These are phyloP conservation scores for Cactoblastis cactorum DNA, from an alignment of 2,888 invertebrate species.

Conservation along the genomic window DNA sequence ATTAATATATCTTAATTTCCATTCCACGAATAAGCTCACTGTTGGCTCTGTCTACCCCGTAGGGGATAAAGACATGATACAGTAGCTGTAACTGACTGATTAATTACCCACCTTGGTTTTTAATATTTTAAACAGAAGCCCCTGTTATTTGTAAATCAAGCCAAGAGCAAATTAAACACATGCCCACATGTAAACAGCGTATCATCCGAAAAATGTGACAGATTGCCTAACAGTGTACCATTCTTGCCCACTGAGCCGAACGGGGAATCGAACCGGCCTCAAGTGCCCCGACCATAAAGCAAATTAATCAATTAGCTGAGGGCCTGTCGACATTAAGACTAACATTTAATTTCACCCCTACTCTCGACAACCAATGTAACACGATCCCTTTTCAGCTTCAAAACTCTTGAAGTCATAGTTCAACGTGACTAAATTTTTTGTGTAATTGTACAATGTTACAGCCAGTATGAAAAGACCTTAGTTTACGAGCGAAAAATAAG, in stretches of 20 bases:
- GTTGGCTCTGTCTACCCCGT: too few relatives aligned
- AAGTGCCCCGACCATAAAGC: constrained; percentile 75
- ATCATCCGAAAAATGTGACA: constrained; percentile 67
- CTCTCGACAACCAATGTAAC: constrained; percentile 23
- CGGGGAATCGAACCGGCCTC: constrained; percentile 64
- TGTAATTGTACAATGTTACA: constrained; percentile 63
- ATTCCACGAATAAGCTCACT: too few relatives aligned
- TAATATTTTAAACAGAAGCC: background rate
- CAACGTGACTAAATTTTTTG: constrained; percentile 31
- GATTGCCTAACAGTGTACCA: constrained; percentile 70
- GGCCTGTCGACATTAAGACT: constrained; percentile 77
- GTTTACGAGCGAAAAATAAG: background rate
- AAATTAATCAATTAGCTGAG: constrained; percentile 78
- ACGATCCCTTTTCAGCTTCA: constrained; percentile 1
- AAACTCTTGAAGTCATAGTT: background rate
- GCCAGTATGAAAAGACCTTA: constrained; percentile 6
- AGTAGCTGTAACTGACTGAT: too few relatives aligned
- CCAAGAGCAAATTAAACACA: constrained; percentile 16
- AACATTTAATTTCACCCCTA: constrained; percentile 71
- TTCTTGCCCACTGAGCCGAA: constrained; percentile 64
- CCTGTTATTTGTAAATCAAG: background rate
- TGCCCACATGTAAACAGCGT: constrained; percentile 31
- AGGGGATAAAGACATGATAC: too few relatives aligned
- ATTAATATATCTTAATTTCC: too few relatives aligned
- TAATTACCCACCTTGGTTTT: too few relatives aligned